phyloP scores from a whole-genome alignment of 2,888 invertebrate genomes.

The Therioaphis trifolii region DNA sequence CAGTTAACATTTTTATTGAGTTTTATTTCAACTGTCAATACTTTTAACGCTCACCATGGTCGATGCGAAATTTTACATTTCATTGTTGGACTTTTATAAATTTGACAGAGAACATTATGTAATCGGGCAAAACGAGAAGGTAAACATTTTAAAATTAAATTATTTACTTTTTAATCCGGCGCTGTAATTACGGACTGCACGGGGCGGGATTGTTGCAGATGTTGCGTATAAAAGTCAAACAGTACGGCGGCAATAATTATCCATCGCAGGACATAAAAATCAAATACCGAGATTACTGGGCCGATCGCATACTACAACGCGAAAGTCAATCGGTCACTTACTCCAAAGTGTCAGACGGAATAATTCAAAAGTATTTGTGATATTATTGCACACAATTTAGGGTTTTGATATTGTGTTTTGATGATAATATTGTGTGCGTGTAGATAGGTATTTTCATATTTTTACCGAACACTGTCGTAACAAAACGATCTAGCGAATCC shows the following conservation, averaged over 20 bases:
- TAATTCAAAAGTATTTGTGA: constrained; percentile 25
- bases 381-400: neutral
- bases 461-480: too few relatives aligned
- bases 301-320: constrained; percentile 5
- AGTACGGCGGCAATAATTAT: neutral
- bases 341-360: neutral
- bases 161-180: neutral
- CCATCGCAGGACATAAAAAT: neutral
- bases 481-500: too few relatives aligned
- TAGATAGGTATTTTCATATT: too few relatives aligned
- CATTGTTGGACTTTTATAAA: neutral
- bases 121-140: constrained; percentile 26
- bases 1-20: too few relatives aligned
- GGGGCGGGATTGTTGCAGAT: constrained; percentile 8
- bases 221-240: constrained; percentile 23
- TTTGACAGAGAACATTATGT: constrained; percentile 18
- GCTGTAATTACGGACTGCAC: neutral
- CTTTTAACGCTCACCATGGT: too few relatives aligned
- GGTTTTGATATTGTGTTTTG: neutral
- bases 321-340: neutral
- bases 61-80: constrained; percentile 39
- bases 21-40: too few relatives aligned
- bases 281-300: constrained; percentile 21
- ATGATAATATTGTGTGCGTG: too few relatives aligned
- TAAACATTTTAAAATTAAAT: neutral